Conservation (phyloP, 1,140 invertebrate species). For the Tetragonula clypearis region DNA sequence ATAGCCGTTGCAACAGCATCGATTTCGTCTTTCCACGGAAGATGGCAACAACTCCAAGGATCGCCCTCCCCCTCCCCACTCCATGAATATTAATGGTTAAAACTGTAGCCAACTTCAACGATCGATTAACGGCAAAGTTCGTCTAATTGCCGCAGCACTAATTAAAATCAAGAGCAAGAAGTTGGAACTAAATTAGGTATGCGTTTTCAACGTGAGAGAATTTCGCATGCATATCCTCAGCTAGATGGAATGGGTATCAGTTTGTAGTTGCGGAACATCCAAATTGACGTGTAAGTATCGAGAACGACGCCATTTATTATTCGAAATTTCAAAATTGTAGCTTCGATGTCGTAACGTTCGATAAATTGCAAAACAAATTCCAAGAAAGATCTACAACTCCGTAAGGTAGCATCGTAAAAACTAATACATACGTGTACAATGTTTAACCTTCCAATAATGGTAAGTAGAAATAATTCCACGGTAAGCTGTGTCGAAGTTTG, state of each 20-base stretch:
- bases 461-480: neutral
- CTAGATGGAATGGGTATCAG: conserved; percentile 19
- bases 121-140: conserved; percentile 59
- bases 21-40: conserved; percentile 21
- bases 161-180: conserved; percentile 54
- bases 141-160: conserved; percentile 35
- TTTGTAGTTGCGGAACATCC: neutral
- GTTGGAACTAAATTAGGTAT: conserved; percentile 36
- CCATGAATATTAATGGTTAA: conserved; percentile 33
- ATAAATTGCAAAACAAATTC: neutral
- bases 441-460: neutral
- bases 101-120: conserved; percentile 34
- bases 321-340: neutral
- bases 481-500: neutral
- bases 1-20: neutral
- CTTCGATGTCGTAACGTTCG: neutral
- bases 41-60: conserved; percentile 43
- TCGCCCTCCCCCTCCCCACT: too few relatives aligned
- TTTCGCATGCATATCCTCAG: conserved; percentile 6
- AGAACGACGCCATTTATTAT: neutral
- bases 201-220: conserved; percentile 2
- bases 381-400: neutral
- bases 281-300: neutral
- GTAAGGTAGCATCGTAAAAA: neutral
- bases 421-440: neutral